phyloP scores from a whole-genome alignment of 2,113 vertebrate species.

The Ramphastos sulfuratus region DNA sequence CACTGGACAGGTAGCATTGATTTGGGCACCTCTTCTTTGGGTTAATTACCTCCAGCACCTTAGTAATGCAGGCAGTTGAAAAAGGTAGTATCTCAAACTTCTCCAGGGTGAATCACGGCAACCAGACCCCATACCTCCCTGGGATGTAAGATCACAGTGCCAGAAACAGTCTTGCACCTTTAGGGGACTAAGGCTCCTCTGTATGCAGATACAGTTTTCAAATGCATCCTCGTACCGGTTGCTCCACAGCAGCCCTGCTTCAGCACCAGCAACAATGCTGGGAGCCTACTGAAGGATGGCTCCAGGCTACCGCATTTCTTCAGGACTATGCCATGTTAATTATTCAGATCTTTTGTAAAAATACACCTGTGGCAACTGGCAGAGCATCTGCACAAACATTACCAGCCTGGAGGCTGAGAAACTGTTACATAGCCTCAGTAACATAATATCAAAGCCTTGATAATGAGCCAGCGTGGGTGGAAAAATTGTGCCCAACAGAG shows the following conservation, averaged over 20 bases:
- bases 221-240: not conserved
- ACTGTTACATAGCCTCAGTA: conserved; percentile 28
- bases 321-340: not conserved
- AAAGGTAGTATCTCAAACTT: not conserved
- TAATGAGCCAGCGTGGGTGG: conserved; percentile 1
- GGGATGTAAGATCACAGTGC: not conserved
- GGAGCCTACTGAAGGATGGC: not conserved
- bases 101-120: not conserved
- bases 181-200: not conserved
- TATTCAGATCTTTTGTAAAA: not conserved
- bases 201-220: not conserved
- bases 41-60: not conserved
- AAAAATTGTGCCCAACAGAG: conserved; percentile 15
- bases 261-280: not conserved
- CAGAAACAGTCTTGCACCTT: not conserved
- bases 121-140: not conserved
- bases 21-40: not conserved
- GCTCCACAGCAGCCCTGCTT: not conserved
- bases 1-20: not conserved
- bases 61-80: not conserved
- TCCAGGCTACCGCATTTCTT: conserved; percentile 10
- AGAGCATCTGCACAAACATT: not conserved
- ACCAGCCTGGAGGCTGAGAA: conserved; percentile 27
- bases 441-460: conserved; percentile 25
- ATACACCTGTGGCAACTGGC: conserved; percentile 50